phyloP scores from a whole-genome alignment of 1,140 invertebrate species.

The Leptopilina boulardi region DNA sequence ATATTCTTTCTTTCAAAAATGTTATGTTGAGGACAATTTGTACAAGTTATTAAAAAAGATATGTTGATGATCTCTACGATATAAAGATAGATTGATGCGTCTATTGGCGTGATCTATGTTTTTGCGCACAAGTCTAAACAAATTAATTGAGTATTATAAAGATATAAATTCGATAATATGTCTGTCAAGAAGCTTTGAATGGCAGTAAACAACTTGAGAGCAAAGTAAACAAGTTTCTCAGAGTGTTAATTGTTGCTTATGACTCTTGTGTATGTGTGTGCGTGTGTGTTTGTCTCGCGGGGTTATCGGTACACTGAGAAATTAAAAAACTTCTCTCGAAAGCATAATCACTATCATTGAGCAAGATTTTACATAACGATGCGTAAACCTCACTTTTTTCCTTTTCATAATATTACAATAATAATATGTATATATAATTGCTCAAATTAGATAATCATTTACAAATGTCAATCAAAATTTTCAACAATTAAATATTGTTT shows the following conservation, averaged over 20 bases:
- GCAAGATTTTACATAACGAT: slow-evolving; percentile 22
- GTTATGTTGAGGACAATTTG: no score
- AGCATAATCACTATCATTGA: slow-evolving; percentile 19
- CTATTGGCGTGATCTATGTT: neutral
- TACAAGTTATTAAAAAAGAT: neutral
- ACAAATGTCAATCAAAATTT: neutral
- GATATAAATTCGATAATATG: slow-evolving; percentile 28
- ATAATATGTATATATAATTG: no score
- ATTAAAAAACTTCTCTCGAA: neutral
- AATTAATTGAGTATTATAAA: slow-evolving; percentile 2
- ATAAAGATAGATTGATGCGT: neutral
- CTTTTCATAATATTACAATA: no score
- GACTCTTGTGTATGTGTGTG: slow-evolving; percentile 3
- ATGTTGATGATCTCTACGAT: neutral
- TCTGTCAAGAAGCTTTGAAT: slow-evolving; percentile 15
- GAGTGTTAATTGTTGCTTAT: slow-evolving; percentile 27
- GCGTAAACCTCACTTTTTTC: neutral
- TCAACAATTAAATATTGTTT: no score
- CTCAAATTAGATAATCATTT: neutral
- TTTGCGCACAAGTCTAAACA: neutral
- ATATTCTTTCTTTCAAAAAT: no score
- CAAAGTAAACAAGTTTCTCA: slow-evolving; percentile 26
- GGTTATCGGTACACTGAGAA: neutral
- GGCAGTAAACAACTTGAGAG: slow-evolving; percentile 21
- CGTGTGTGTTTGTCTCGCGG: no score